phyloP scores from a whole-genome alignment of 2,797 vertebrate species.

The Cuculus canorus region DNA sequence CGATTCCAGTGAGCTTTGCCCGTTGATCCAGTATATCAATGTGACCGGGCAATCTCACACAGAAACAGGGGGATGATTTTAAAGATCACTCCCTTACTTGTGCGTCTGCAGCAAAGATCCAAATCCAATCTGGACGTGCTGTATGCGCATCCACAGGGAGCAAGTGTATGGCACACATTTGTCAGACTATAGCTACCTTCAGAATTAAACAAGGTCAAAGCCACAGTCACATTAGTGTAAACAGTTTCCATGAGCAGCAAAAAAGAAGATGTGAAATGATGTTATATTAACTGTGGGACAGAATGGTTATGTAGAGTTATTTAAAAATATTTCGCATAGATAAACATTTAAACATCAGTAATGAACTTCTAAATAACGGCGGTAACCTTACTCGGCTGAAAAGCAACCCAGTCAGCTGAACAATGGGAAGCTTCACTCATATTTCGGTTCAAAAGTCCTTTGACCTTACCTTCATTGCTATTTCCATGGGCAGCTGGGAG shows the following conservation, averaged over 20 bases:
- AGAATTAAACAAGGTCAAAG: background rate
- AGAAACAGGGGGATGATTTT: background rate
- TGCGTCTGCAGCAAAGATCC: background rate
- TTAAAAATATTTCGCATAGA: background rate
- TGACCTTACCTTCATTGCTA: conserved; percentile 78
- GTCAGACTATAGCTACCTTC: background rate
- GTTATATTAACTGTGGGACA: background rate
- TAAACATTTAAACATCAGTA: background rate
- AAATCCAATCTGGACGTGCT: accelerated
- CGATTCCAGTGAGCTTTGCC: background rate
- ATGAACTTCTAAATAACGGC: background rate
- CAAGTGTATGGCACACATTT: background rate
- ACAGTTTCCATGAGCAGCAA: background rate
- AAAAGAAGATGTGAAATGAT: background rate
- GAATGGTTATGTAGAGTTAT: background rate
- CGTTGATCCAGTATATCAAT: background rate
- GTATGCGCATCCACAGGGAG: background rate
- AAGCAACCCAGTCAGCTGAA: background rate
- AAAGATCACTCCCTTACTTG: background rate
- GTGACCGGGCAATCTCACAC: background rate
- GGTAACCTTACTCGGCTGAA: background rate
- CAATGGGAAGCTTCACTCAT: background rate
- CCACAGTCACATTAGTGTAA: background rate
- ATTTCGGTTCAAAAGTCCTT: background rate
- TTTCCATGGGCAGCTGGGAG: conserved; percentile 51